A percentile compares a stretch with the other conserved stretches of the same genome.
Evolutionary conservation across 2,888 invertebrate species (phyloP).

Genomic region (Drosophila planitibia): DNA sequence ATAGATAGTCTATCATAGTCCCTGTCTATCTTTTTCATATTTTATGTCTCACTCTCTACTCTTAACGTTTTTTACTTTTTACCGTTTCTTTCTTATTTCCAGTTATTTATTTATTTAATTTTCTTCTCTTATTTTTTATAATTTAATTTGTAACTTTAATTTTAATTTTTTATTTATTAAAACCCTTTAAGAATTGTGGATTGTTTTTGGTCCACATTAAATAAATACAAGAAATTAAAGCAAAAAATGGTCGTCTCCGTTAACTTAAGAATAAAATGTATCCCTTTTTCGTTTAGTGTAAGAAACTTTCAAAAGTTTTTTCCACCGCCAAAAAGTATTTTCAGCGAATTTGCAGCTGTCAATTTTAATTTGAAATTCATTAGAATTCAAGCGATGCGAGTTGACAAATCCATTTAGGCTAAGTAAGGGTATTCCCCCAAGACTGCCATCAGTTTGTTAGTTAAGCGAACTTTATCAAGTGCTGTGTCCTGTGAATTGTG

Average conservation of each 20-base stretch:
- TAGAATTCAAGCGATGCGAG: neutral
- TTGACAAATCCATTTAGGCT: neutral
- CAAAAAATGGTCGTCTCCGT: neutral
- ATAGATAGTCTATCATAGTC: neutral
- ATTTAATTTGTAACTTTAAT: neutral
- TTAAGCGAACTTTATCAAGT: constrained; percentile 20
- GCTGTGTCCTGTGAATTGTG: constrained; percentile 45
- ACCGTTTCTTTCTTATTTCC: neutral
- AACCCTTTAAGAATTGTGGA: no score
- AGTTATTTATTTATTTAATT: neutral
- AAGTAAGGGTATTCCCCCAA: constrained; percentile 31
- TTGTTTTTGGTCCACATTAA: neutral
- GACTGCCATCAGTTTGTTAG: constrained; percentile 13
- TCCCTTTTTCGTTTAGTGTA: neutral
- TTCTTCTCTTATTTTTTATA: neutral
- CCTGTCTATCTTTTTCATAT: no score
- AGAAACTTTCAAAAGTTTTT: neutral
- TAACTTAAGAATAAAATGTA: neutral
- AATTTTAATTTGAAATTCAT: constrained; percentile 1
- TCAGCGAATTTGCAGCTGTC: constrained; percentile 8
- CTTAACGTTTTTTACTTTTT: neutral
- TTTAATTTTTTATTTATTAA: neutral
- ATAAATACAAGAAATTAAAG: neutral
- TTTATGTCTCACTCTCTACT: neutral
- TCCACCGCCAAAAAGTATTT: neutral